Conservation (phyloP, 2,888 invertebrate genomes). For the Pteria penguin region DNA sequence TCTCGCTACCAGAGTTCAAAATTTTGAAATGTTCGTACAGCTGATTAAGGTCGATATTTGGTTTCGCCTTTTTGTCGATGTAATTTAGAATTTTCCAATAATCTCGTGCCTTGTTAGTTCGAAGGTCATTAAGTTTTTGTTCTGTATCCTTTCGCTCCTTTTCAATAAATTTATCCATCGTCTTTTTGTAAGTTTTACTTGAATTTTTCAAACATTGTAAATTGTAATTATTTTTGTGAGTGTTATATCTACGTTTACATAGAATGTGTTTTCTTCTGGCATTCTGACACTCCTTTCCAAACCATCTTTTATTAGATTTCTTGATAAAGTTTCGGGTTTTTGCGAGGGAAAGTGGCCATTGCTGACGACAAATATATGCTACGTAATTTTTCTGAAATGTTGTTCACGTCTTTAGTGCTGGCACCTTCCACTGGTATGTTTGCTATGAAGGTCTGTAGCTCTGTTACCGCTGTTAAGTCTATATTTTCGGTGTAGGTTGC, state of each 20-base stretch:
- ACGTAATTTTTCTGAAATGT: neutral
- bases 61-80: neutral
- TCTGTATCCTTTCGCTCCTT: neutral
- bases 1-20: neutral
- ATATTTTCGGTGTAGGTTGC: neutral
- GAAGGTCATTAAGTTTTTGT: neutral
- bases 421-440: no score
- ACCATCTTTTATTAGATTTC: conserved; percentile 27
- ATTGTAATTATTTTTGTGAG: neutral
- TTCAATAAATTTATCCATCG: neutral
- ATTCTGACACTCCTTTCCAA: conserved; percentile 35
- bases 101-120: neutral
- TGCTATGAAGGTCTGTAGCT: no score
- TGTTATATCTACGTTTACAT: conserved; percentile 9
- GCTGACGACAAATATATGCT: neutral
- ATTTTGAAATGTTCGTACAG: neutral
- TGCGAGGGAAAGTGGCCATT: neutral
- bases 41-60: neutral
- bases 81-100: conserved; percentile 22
- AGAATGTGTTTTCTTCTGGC: conserved; percentile 23
- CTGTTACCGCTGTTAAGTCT: no score
- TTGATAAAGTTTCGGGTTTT: neutral
- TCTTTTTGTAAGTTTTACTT: conserved; percentile 4
- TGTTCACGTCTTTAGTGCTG: no score
- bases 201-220: conserved; percentile 8